Conservation (phyloP, 2,113 vertebrate species). For the human (Homo sapiens) region DNA sequence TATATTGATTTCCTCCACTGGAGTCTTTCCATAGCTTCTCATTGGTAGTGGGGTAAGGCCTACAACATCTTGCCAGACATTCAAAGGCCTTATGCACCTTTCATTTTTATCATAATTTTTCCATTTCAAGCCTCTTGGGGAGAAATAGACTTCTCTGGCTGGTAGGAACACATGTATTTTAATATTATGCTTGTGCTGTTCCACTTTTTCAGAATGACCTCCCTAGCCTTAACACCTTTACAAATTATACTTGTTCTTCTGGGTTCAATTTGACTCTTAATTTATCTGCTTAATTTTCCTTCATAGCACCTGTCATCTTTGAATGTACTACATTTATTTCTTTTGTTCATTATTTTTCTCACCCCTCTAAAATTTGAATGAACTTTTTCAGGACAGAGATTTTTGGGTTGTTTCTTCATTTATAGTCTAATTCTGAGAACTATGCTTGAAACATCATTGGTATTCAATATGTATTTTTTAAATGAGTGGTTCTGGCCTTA, state of each 20-base stretch:
- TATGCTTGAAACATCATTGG: background rate
- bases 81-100: background rate
- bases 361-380: background rate
- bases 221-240: background rate
- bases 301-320: background rate
- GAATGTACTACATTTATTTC: background rate
- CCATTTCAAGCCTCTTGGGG: background rate
- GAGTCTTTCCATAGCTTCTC: background rate
- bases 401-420: background rate
- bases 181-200: background rate
- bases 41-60: background rate
- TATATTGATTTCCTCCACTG: background rate
- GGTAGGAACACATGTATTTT: background rate
- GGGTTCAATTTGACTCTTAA: background rate
- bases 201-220: background rate
- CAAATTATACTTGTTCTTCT: background rate
- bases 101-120: background rate
- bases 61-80: background rate
- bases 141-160: background rate
- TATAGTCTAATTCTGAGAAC: background rate
- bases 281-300: conserved; percentile 3
- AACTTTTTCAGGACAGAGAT: background rate
- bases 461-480: background rate
- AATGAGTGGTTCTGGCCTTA: background rate
- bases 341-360: background rate